Base-by-base conservation (phyloP, 2,113 vertebrate species). In the Limanda limanda region DNA sequence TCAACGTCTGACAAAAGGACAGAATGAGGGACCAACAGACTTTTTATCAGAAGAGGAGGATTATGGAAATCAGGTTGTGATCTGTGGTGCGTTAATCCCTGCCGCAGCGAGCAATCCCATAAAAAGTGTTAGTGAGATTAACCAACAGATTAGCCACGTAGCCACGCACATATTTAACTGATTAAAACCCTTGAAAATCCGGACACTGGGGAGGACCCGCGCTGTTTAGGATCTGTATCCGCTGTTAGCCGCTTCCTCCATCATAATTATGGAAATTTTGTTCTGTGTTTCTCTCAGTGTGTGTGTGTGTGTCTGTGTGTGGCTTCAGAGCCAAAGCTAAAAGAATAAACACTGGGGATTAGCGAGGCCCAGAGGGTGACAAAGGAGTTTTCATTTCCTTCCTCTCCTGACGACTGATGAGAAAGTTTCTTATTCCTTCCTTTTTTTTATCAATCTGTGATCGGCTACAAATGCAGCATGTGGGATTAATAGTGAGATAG, bases 111-210 rank as follows among this genome's bases (percentile, higher is more conserved):
- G 86, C 88, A 92, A 93, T 90, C 91, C 85, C 91, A 89, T 92
- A 90, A 91, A 93, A 91, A 91, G 88, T 89, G 90, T 93, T 90
- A 89, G 91, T 86, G 81, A 91, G 90, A 93, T 93, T 93, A 93
- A 85, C 68, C 83, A 82, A 76, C 85, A 93, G 91, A 93, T 93
- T 93, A 93, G 88, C 89, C 82, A 89, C 89, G 85, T 88, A 90
- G 89, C 90, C 74, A 83, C 80, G 86, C 89, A 87, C 89, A 87
- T 90, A 92, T 92, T 90, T 89, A 90, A 88, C 86, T 78, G 90
- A 92, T 91, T 91, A 90, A 93, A 92, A 89, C 83, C 84, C 83
- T 87, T 63, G 58, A 86, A 89, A 90, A 89, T 81, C 79, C 82
- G 54, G 74, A 77, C 89, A 83, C 88, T 82, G 74, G 81, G 89